Evolutionary conservation across 2,888 invertebrate species (phyloP).

Genomic region (Lissocephala sabroskyi): DNA sequence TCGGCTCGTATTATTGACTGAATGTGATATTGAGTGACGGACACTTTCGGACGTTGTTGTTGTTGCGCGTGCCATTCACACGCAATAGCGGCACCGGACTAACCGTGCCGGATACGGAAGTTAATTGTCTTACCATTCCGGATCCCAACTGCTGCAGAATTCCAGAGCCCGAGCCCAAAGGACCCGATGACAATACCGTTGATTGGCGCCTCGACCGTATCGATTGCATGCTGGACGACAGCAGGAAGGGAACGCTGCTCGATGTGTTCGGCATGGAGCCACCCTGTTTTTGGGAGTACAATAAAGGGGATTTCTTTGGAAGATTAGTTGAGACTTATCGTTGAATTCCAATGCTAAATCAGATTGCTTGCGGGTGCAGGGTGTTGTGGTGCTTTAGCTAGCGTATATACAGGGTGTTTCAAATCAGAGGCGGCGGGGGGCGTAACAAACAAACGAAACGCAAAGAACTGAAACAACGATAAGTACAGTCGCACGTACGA

Average conservation of each 20-base stretch:
- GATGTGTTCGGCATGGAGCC: slow-evolving; percentile 93
- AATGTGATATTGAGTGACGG: slow-evolving; percentile 84
- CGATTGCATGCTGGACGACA: slow-evolving; percentile 85
- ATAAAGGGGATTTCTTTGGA: slow-evolving; percentile 75
- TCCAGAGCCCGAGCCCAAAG: slow-evolving; percentile 79
- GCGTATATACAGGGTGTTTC: no score
- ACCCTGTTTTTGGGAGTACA: slow-evolving; percentile 77
- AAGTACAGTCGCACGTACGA: no score
- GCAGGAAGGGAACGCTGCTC: slow-evolving; percentile 88
- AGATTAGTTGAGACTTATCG: slow-evolving; percentile 66
- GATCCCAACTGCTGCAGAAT: slow-evolving; percentile 91
- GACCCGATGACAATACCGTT: slow-evolving; percentile 79
- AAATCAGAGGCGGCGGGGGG: no score
- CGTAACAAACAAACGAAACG: no score
- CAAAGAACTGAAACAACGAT: no score
- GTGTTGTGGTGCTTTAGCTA: no score
- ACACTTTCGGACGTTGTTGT: slow-evolving; percentile 81
- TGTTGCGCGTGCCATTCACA: slow-evolving; percentile 76
- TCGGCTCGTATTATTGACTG: slow-evolving; percentile 73
- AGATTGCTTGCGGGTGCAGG: not conserved
- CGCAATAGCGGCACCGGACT: slow-evolving; percentile 76
- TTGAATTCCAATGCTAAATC: not conserved
- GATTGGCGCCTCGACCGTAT: slow-evolving; percentile 83
- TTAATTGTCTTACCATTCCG: slow-evolving; percentile 93
- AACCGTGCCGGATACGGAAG: slow-evolving; percentile 78